Evolutionary conservation across 2,888 invertebrate genomes (phyloP), one percentile per base, ranked within the genome.

Genomic region (Sarcophaga variegata): DNA sequence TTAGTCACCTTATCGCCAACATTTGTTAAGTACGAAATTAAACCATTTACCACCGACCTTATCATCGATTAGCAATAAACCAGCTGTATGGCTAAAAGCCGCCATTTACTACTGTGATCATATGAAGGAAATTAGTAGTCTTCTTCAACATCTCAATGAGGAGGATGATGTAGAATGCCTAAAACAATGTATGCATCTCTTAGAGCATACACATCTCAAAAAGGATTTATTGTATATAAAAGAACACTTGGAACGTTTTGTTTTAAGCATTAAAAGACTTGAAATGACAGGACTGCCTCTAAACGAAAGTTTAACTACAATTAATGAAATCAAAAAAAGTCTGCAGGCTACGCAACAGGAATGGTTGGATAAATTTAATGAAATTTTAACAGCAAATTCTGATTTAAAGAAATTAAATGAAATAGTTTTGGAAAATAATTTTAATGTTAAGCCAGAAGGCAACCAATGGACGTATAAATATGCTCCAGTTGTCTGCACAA

Each of bases 1-100:
- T 11, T 67, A 83, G 83, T 83, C 77, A 4, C 83, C 83, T 49
- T 63, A 83, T 66, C 77, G 72, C 12, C 72, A 72, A n/a, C 77
- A 83, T 62, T 47, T 83, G 12, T 27, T 83, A 49, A 66, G 62
- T 3, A 72, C 77, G 4, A 77, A 83, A 47, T 83, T 54, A 14
- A 14, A 12, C 1, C 12, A 54, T 14, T 4, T 54, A 72, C 12
- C 64, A 78, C 22, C 54, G 12, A 17, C 54, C 17, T 54, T 54
- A 54, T 12, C 4, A 54, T 12, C 12, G 54, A 14, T 54, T 14
- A 54, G 17, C 54, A 14, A 54, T 12, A 54, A 37, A 10, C 8
- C 54, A 54, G 54, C 54, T 14, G 17, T 3, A 54, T 83, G 83
- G 83, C 11, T 83, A 67, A 77, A 66, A 22, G 62, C 77, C 2